Base-by-base conservation (phyloP, 2,797 vertebrate species). In the Furcifer pardalis region DNA sequence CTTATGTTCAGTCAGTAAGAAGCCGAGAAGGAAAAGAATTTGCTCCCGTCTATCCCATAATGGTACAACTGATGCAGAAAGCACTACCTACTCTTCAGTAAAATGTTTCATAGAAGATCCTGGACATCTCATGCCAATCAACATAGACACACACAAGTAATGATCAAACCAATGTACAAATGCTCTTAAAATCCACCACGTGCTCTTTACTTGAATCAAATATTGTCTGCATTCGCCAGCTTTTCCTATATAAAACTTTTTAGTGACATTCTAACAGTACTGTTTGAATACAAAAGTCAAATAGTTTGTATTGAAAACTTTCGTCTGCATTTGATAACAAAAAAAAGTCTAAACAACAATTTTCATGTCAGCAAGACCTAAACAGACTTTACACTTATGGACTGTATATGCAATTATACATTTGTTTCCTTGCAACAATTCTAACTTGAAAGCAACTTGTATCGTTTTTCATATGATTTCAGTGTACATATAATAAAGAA, bases 31-130 rank as follows among this genome's bases (percentile, higher is more conserved):
- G 97, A 74, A 99, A 97, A 92, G 97, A 98, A 93, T 99, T 99
- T 85, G 97, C 98, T 2, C 96, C 98, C 0, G 96, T 99, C 84
- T 99, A 99, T 90, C 99, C 99, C 87, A 96, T 99, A 86, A 99
- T 99, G 99, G 91, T 99, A 74, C 98, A 99, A 90, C 94, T 99
- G 88, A 95, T 99, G 84, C 98, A 99, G 90, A 98, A 95, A 89
- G 98, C 97, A 1, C 95, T 96, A 93, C 94, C 95, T 0, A 2
- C 91, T 7, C 82, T 95, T 13, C 96, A 96, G 89, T 96, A 91
- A 81, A 96, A 0, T 0, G 0, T 1, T 12, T 44, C 0, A 0
- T 30, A 66, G 65, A 71, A n/a, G 37, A 23, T 0, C 13, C 30
- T 7, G 40, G 27, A 5, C n/a, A 32, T 37, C 40, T 21, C 19